Conservation (phyloP, 1,140 invertebrate genomes). For the Nephila pilipes region DNA sequence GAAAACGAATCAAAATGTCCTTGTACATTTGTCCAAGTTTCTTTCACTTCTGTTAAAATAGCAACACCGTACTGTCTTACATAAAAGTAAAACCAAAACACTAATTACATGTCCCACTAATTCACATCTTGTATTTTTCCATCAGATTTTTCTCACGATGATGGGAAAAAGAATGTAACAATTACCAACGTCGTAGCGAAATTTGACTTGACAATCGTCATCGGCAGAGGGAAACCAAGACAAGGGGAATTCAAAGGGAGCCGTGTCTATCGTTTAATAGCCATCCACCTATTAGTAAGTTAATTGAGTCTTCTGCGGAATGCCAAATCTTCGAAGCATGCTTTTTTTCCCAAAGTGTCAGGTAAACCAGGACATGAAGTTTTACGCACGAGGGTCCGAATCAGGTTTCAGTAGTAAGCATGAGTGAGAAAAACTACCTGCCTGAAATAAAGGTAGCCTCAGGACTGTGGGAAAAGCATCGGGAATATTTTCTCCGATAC, state of each 20-base stretch:
- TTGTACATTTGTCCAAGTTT: too few relatives aligned
- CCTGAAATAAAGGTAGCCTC: conserved; percentile 60
- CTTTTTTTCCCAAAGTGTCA: background rate
- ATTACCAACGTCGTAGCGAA: background rate
- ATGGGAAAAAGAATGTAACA: background rate
- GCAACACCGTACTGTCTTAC: too few relatives aligned
- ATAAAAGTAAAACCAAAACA: too few relatives aligned
- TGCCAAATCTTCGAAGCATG: conserved; percentile 22
- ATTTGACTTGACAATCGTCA: background rate
- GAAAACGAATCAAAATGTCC: too few relatives aligned
- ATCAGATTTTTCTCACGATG: background rate
- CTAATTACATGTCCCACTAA: background rate
- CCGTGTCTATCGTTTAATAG: background rate
- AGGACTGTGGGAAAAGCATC: conserved; percentile 45
- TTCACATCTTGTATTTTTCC: background rate
- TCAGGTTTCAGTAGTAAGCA: conserved; percentile 35
- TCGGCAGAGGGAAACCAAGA: background rate
- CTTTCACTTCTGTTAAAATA: too few relatives aligned
- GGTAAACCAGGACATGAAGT: background rate
- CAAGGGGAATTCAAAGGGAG: background rate
- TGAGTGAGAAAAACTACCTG: conserved; percentile 54
- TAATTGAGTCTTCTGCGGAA: background rate
- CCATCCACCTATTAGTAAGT: background rate
- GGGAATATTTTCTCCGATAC: conserved; percentile 50
- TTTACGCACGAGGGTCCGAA: conserved; percentile 32